Base-by-base conservation (phyloP, 2,113 vertebrate genomes). In the Rhea pennata region DNA sequence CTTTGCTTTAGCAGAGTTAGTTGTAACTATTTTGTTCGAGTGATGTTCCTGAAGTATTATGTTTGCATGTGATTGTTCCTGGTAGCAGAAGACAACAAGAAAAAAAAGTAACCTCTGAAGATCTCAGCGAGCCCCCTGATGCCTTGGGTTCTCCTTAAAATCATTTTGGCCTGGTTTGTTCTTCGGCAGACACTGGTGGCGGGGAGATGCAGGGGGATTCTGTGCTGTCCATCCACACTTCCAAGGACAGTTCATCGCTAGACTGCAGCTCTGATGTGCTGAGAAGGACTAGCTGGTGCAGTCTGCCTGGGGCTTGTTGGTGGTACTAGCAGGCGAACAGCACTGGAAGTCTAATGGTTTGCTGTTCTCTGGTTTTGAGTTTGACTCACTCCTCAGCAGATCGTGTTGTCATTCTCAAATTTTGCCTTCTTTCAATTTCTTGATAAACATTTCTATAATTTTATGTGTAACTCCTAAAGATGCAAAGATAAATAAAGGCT, bases 401-500 rank as follows among this genome's bases (percentile, higher is more conserved):
- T 76, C 8, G 29, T 1, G 1, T 24, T 3, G 21, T 46, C 3
- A 0, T 66, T 56, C 19, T 51, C 33, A 79, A 33, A 66, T 24
- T 39, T 23, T 79, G 23, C 53, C 48, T 77, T 24, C 29, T 72
- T 78, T 73, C 5, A 4, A 33, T 6, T 74, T 62, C 46, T 36
- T 70, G 16, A 2, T 22, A 44, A 54, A 23, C 22, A 33, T 29
- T 74, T 89, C 59, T 77, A 5, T 81, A 70, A 44, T 67, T 87
- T 59, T 50, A 14, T 44, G 15, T 86, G 24, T 40, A 29, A 50
- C 13, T 70, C 16, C 22, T 66, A 58, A 39, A 48, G 71, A 66
- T 61, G 17, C 59, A 61, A n/a, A 61, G 31, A 61, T 53, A 24
- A 17, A 14, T 84, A 61, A 84, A 24, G 15, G 21, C 46, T 91